A percentile compares a stretch with the other conserved stretches of the same genome.
Conservation (phyloP, 2,113 vertebrate species). For the Cinclus cinclus region DNA sequence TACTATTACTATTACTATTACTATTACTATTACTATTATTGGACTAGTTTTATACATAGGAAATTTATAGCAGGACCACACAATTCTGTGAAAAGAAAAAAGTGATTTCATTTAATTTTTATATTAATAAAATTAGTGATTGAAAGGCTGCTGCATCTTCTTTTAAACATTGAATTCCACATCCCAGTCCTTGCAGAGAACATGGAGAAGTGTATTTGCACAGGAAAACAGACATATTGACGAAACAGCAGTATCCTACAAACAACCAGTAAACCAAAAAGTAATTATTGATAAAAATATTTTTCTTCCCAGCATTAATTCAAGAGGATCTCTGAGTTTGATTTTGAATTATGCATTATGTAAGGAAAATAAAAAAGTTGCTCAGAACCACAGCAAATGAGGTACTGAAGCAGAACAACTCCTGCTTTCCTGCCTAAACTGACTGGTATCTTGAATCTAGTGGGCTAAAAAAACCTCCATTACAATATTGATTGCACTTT, state of each 20-base stretch:
- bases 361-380: not conserved
- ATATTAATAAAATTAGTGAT: not conserved
- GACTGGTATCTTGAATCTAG: not conserved
- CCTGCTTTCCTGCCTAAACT: not conserved
- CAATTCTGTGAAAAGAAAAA: not conserved
- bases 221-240: not conserved
- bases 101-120: not conserved
- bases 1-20: not conserved
- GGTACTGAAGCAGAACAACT: not conserved
- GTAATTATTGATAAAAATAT: conserved; percentile 26
- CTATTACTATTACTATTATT: too few relatives aligned
- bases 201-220: not conserved
- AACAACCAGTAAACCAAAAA: not conserved
- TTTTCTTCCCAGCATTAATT: conserved; percentile 16
- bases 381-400: not conserved
- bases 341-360: not conserved
- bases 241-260: not conserved
- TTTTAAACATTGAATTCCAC: not conserved
- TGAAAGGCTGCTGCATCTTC: not conserved
- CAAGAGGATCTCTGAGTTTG: not conserved
- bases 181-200: not conserved
- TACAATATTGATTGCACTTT: conserved; percentile 55
- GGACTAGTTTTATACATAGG: not conserved
- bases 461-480: not conserved
- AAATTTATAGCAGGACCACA: not conserved